A percentile compares a stretch with the other conserved stretches of the same genome.
Evolutionary conservation across 1,140 invertebrate species (phyloP).

Genomic region (Drosophila grimshawi): DNA sequence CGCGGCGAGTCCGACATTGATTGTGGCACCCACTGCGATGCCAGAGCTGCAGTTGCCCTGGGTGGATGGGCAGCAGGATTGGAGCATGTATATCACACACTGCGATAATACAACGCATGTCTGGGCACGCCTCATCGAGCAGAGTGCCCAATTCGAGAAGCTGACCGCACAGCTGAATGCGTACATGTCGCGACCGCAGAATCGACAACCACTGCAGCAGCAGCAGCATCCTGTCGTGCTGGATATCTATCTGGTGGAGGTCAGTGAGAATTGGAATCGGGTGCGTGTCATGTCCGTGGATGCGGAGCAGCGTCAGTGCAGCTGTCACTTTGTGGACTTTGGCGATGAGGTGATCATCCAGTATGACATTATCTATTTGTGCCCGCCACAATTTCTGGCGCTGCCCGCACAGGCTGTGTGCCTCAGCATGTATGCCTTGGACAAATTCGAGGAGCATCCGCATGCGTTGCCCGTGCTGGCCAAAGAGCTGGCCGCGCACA

Average conservation of each 20-base stretch:
- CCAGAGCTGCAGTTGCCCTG: conserved; percentile 54
- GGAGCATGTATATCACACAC: conserved; percentile 78
- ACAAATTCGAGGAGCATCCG: conserved; percentile 82
- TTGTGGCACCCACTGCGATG: conserved; percentile 13
- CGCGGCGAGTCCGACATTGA: background rate
- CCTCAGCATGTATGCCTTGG: conserved; percentile 76
- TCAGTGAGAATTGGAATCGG: conserved; percentile 78
- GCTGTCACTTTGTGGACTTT: conserved; percentile 81
- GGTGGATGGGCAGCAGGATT: conserved; percentile 53
- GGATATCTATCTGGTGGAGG: conserved; percentile 72
- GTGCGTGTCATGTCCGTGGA: conserved; percentile 68
- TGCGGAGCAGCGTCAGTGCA: conserved; percentile 46
- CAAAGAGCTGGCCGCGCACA: conserved; percentile 59
- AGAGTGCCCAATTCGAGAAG: conserved; percentile 65
- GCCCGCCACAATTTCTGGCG: conserved; percentile 61
- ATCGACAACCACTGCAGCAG: conserved; percentile 14
- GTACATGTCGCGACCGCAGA: conserved; percentile 47
- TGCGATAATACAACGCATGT: conserved; percentile 73
- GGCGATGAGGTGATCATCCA: conserved; percentile 69
- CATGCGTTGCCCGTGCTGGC: conserved; percentile 60
- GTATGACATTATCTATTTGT: conserved; percentile 54
- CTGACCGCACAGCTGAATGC: conserved; percentile 67
- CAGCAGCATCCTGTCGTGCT: conserved; percentile 4
- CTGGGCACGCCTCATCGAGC: conserved; percentile 78
- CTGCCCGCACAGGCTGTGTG: conserved; percentile 77